Conservation (phyloP, 2,113 vertebrate species). For the Nannospalax galili region DNA sequence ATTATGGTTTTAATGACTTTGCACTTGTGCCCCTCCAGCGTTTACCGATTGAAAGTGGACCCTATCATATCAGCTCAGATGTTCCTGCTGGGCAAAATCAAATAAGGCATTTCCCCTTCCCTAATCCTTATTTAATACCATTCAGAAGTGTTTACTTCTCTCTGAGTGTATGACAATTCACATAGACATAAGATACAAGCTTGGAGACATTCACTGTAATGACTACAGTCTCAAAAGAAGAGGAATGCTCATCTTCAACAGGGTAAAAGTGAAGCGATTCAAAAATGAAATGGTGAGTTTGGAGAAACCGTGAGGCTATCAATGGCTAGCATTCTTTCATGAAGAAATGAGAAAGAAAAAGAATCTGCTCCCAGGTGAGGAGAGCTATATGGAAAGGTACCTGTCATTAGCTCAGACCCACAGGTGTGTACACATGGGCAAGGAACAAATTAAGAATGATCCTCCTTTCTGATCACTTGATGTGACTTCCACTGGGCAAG, state of each 20-base stretch:
- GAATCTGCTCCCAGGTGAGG: neutral
- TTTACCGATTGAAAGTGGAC: neutral
- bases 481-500: neutral
- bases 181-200: neutral
- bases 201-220: neutral
- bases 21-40: rapidly evolving
- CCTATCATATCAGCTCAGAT: neutral
- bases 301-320: neutral
- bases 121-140: neutral
- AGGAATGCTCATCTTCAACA: neutral
- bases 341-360: neutral
- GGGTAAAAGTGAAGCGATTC: neutral
- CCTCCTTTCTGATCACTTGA: neutral
- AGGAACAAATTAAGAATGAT: neutral
- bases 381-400: neutral
- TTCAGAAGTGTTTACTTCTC: neutral
- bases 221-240: neutral
- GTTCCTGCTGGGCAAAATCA: neutral
- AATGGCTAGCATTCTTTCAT: neutral
- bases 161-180: neutral
- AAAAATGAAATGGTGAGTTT: neutral
- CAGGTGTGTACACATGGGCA: neutral
- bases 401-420: neutral
- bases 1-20: neutral
- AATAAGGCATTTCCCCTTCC: neutral